Conservation (phyloP, 2,797 vertebrate genomes). For the Melanotaenia nigrans region DNA sequence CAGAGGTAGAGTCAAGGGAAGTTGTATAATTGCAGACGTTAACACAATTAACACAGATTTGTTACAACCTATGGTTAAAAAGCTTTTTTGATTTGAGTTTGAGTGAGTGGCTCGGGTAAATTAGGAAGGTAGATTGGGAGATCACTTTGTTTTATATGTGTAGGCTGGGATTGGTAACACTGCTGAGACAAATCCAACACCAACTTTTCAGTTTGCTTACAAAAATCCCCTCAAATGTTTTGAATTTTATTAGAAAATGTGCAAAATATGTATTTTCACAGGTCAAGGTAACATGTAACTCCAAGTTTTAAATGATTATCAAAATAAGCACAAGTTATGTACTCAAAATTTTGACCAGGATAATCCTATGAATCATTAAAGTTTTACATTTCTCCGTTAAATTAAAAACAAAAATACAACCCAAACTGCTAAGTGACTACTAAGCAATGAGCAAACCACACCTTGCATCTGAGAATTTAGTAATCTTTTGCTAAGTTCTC, state of each 20-base stretch:
- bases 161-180: too few species aligned
- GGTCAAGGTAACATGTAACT: neutral
- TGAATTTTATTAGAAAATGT: neutral
- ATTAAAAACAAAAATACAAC: neutral
- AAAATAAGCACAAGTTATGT: neutral
- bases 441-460: neutral
- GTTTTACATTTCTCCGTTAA: neutral
- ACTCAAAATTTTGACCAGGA: neutral
- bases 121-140: neutral
- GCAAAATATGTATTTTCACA: neutral
- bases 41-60: neutral
- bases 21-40: neutral
- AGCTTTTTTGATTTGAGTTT: neutral
- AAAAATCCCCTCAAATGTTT: neutral
- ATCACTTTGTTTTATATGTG: neutral
- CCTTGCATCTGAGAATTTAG: constrained; percentile 2
- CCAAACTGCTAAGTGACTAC: neutral
- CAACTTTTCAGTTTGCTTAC: too few species aligned
- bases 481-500: neutral
- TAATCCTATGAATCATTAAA: neutral
- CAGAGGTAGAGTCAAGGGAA: neutral
- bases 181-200: too few species aligned
- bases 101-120: neutral
- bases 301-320: neutral
- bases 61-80: neutral